Evolutionary conservation across 1,140 invertebrate genomes (phyloP), one percentile per base, ranked within the genome.

Genomic region (Dendroctonus ponderosae): DNA sequence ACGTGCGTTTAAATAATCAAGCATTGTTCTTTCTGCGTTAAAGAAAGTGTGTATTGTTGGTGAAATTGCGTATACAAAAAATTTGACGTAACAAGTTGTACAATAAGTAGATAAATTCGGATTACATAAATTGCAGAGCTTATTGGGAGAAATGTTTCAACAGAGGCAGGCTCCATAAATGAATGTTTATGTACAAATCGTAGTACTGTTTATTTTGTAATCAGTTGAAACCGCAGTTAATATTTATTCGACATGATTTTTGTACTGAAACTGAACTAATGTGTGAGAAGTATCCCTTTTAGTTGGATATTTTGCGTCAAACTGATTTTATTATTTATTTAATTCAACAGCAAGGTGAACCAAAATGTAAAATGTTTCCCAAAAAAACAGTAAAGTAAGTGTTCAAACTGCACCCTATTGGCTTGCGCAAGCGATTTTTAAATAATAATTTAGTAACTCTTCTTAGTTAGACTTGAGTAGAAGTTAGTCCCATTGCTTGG

Each of bases 1-100:
- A 54, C 61, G 50, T 54, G 61, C n/a, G 39, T 63, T 63, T 54
- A 53, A 63, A 63, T 63, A 63, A 63, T 63, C 48, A 63, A 50
- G 48, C 37, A 63, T 63, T 63, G 61, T 63, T 63, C 61, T 46
- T 63, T 63, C 14, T 44, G 49, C 50, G 50, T 63, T 63, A 63
- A 62, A 62, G 59, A 62, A 62, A 63, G 61, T 63, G 61, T 54
- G 51, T 38, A 38, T 63, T 63, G 61, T 54, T 54, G 51, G 41
- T 38, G 61, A 44, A 52, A 60, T 60, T 63, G 40, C 15, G 39
- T 54, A 54, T 12, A 51, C 49, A 51, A 62, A 50, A 62, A 50
- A 49, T 11, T 56, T 63, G 41, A 63, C 41, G 49, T 63, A 54
- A 51, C 38, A 7, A 15, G 61, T 63, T 63, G 44, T 58, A 58